Base-by-base conservation (phyloP, 2,888 invertebrate genomes). In the Drosophila imparisetae region DNA sequence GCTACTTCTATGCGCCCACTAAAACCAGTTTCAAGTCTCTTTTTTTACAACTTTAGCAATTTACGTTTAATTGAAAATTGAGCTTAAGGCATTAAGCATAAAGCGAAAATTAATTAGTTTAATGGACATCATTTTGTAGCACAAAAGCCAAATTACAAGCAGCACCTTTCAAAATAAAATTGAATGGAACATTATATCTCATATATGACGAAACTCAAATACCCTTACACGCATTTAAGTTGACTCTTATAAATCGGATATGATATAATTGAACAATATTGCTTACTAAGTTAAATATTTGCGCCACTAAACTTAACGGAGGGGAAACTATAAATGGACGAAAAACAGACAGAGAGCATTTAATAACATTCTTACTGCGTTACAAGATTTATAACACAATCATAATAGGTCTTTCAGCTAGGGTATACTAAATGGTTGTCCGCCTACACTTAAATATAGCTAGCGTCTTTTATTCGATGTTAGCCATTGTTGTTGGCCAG, bases 21-120 rank as follows among this genome's bases (percentile, higher is more conserved):
- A 1, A 62, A 71, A 88, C 73, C 75, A 61, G 88, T 83, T 81
- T 42, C 10, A 8, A 21, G 11, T 42, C 11, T 0, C 18, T 38
- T 36, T 36, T 36, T 27, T 42, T 15, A 18, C 15, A 29, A 30
- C 2, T 13, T 24, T 27, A 6, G 7, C 77, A 72, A 86, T 82
- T 75, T 75, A 63, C 60, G 61, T 73, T 86, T 83, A 81, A 86
- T 86, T 83, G 84, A 83, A 89, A 86, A 78, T 74, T 72, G 71
- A 55, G 71, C 64, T 54, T 53, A 42, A 62, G 42, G 60, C 72
- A 74, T 64, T 72, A 42, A 62, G 59, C 69, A 64, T 29, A 75
- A 79, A 75, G 62, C 66, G 57, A 36, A 81, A 75, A 79, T 84
- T 81, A 85, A 85, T 85, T 86, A 81, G 81, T 84, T 86, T 85